Evolutionary conservation across 2,797 vertebrate genomes (phyloP), one percentile per base, ranked within the genome.

Genomic region (Siniperca obscura): DNA sequence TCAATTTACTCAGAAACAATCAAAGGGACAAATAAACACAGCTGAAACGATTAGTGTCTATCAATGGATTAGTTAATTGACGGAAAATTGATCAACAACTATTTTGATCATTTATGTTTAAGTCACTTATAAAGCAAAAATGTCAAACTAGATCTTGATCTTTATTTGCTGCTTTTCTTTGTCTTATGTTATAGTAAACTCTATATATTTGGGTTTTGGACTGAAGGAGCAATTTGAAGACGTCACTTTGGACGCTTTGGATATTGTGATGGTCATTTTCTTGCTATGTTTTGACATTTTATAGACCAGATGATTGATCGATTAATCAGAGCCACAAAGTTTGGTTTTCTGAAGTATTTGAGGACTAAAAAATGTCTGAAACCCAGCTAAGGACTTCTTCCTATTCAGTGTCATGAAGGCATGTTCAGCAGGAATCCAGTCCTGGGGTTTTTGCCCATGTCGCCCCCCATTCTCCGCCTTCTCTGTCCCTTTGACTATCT

Each of bases 401-500:
- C 40, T 11, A 12, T 9, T 55, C 16, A 3, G 42, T 50, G 42
- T 52, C 69, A 30, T 57, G 59, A 27, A 1, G 4, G 19, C 55
- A 53, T 42, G 19, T 52, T 44, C 27, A 71, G 27, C 22, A 50
- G 36, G 48, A 52, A 61, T 61, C 16, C 50, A 64, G 50, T 30
- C 7, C 22, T 0, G 3, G 36, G n/a, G 25, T 70, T 25, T 46
- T 56, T 19, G 21, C 44, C 21, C 27, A 17, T n/a, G 25, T 3
- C 22, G 0, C 19, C 7, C 12, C 0, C 16, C 22, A 56, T 70
- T 61, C 44, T 27, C 11, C 27, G 17, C 52, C 17, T 46, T 72
- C 1, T 12, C 34, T 64, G 53, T 73, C 10, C 34, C 27, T 73
- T 73, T 76, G 36, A 61, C 38, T 66, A 13, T 67, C 30, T 44